Percentiles rank a stretch among this genome's conserved stretches.
Evolutionary conservation across 2,113 vertebrate genomes (phyloP).

Genomic region (Ageneiosus marmoratus): DNA sequence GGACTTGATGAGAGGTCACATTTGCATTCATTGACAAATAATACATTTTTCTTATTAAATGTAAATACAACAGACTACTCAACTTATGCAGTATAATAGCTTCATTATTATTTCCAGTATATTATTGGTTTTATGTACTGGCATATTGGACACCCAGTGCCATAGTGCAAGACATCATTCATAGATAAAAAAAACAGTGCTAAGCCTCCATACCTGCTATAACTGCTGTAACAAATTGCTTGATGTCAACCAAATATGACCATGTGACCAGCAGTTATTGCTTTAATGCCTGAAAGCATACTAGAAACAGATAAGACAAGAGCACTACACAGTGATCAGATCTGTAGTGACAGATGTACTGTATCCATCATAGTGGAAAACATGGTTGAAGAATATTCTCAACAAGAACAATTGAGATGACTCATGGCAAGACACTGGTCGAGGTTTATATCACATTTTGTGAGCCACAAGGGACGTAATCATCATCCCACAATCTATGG

Average conservation of each 20-base stretch:
- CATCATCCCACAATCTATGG: constrained; percentile 36
- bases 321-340: constrained; percentile 57
- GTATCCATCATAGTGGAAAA: constrained; percentile 46
- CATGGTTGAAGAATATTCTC: constrained; percentile 57
- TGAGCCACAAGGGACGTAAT: constrained; percentile 27
- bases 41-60: neutral
- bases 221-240: constrained; percentile 35
- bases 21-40: neutral
- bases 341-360: constrained; percentile 52
- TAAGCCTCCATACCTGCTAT: constrained; percentile 10
- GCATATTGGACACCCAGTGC: neutral
- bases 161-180: constrained; percentile 1
- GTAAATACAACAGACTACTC: neutral
- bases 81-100: neutral
- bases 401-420: constrained; percentile 19
- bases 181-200: neutral
- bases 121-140: neutral
- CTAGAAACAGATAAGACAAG: constrained; percentile 57
- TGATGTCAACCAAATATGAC: constrained; percentile 52
- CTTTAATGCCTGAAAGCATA: constrained; percentile 58
- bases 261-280: constrained; percentile 48
- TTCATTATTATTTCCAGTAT: neutral
- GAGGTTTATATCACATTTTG: constrained; percentile 26
- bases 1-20: neutral
- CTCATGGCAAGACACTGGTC: constrained; percentile 20